Conservation (phyloP, 2,797 vertebrate species). For the Platyrinchus mystaceus region DNA sequence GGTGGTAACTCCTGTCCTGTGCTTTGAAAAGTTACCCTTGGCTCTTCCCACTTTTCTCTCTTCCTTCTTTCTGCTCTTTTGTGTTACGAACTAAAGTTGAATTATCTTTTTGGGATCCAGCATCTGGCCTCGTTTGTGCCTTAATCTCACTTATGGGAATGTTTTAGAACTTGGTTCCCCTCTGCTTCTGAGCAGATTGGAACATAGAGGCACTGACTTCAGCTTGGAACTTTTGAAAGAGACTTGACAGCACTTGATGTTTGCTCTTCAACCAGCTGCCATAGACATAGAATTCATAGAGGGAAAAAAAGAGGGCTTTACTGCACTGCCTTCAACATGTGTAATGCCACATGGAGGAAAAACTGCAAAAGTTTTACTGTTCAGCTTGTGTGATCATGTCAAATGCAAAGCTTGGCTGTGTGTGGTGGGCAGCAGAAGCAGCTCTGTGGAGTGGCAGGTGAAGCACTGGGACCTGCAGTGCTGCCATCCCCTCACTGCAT, state of each 20-base stretch:
- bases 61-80: too few species aligned
- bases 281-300: background rate
- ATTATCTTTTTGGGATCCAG: too few species aligned
- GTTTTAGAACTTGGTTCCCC: too few species aligned
- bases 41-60: too few species aligned
- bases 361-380: background rate
- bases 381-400: background rate
- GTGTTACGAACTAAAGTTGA: too few species aligned
- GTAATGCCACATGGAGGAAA: background rate
- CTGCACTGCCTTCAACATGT: background rate
- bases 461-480: rapidly evolving
- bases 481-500: background rate
- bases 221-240: background rate
- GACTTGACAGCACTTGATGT: background rate
- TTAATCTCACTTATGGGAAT: too few species aligned
- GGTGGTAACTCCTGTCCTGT: too few species aligned
- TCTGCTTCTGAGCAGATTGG: too few species aligned
- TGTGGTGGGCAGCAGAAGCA: background rate
- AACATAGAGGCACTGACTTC: background rate
- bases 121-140: too few species aligned
- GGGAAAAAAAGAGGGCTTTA: background rate
- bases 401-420: background rate
- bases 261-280: background rate
- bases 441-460: background rate
- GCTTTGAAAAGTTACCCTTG: too few species aligned